Base-by-base conservation (phyloP, 2,888 invertebrate species). In the Buathra laborator region DNA sequence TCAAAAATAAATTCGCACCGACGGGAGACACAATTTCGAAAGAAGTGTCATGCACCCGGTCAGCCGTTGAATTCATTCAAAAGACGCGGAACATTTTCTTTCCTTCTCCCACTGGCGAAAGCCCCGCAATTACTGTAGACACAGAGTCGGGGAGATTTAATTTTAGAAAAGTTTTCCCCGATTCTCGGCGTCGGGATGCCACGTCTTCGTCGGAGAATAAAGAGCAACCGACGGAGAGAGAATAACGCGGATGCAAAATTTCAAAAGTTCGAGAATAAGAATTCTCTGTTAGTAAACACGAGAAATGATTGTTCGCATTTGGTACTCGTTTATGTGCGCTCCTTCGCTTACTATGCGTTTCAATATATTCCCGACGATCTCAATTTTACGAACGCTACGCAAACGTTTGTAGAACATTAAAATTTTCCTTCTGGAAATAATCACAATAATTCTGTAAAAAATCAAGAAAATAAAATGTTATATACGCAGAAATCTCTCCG, bases 141-240 rank as follows among this genome's bases (percentile, higher is more conserved):
- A 51, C 32, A 78, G 66, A 62, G n/a, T 76, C 46, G n/a, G 56
- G 37, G 43, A 37, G 51, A 71, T 81, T 72, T 84, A 84, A 77
- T 76, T 84, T 81, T 84, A 84, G 84, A 81, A 67, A 44, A 79
- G 46, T 56, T 81, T 77, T 80, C 19, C 7, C 37, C 68, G 59
- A 79, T 70, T 78, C 78, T 51, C 44, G 29, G 32, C 7, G 37
- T 29, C 53, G 51, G 68, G 19, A 16, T 46, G 29, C 19, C 56
- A 32, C 37, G 37, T 24, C 29, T 48, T 43, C 48, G 53, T 62
- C 29, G 29, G 16, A 16, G 19, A 43, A 12, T 37, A 2, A 37
- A 7, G n/a, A 24, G 19, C 46, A 32, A 24, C 29, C 43, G 32
- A 43, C n/a, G 68, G 37, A 19, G 10, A 3, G 68, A n/a, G 16